Base-by-base conservation (phyloP, 2,888 invertebrate species). In the Lumbricus terrestris region DNA sequence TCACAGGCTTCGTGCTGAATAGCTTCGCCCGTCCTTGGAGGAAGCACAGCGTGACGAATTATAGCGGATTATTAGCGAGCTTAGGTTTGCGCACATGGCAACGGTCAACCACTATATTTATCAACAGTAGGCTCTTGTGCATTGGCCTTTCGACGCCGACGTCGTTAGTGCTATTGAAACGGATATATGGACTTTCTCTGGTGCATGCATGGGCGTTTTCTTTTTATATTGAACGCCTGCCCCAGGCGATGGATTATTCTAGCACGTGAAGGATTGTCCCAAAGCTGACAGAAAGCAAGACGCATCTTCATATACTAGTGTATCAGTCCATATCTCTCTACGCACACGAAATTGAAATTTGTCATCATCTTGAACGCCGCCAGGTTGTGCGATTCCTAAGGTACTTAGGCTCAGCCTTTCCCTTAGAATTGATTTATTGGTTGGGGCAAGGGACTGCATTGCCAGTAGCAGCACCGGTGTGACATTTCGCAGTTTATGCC, bases 401-500 rank as follows among this genome's bases (percentile, higher is more conserved):
- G n/a, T 69, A 69, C 69, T 69, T 69, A 69, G 69, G 69, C n/a
- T n/a, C 69, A 69, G n/a, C 69, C 47, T 23, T 8, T 69, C 69
- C 29, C 69, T 29, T 1, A n/a, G n/a, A 69, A n/a, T 69, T 69
- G 69, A 69, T 69, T 69, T 69, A 69, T 69, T 69, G 69, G n/a
- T n/a, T 69, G 69, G 69, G 69, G 29, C 6, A n/a, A n/a, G n/a
- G 29, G 69, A 13, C 29, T 69, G 69, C n/a, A 47, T 23, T n/a
- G 69, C 29, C 69, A n/a, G 69, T 16, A 69, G 69, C 69, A 69
- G 69, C 8, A 16, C n/a, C 69, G n/a, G 35, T 34, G 37, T 85
- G 85, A 85, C 85, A 85, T 85, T 85, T 85, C 85, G 37, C 85
- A 85, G 34, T 34, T 37, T 18, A 85, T 85, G 85, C 85, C 85